Evolutionary conservation across 1,140 invertebrate species (phyloP), one percentile per base, ranked within the genome.

Genomic region (Nephotettix cincticeps): DNA sequence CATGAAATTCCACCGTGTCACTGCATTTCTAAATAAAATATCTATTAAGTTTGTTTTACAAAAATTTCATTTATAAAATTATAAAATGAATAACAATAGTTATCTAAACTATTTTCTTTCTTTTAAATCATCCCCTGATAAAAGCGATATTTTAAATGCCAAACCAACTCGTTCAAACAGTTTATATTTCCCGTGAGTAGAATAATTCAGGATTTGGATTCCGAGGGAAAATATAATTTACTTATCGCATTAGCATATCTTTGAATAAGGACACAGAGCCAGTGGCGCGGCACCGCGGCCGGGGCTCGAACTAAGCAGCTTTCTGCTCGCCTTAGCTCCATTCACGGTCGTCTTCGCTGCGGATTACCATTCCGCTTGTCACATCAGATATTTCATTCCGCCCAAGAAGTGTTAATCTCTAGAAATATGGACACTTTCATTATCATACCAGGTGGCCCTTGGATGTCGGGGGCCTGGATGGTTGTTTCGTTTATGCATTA

Each of bases 371-470:
- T 51, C 21, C 47, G 6, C 3, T 23, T 51, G 47, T 51, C 47
- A 51, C 47, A 51, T 51, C 47, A 51, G 47, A 51, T 51, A 51
- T 51, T 51, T 51, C 47, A 51, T 51, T 51, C 21, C 47, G 47
- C 47, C 47, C 47, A 19, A 51, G 47, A 51, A 51, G 47, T 51
- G 47, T 51, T 51, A 51, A 51, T 51, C 47, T 51, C 21, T 23
- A 6, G n/a, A 51, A 51, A 51, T 51, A 51, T 51, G 47, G 47
- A 4, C 47, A 23, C 47, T 51, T 51, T 3, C 47, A 51, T 51
- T 51, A 11, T n/a, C 47, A 51, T 23, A 36, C 32, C 32, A 36
- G 32, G 32, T 36, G n/a, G n/a, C n/a, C n/a, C n/a, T n/a, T n/a
- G n/a, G n/a, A n/a, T n/a, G 32, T 36, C 14, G 32, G 32, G 32